Percentiles rank a stretch among this genome's conserved stretches.
These are phyloP conservation scores for Micrasema minimum DNA, from an alignment of 1,140 invertebrate species.

Conservation along the genomic window DNA sequence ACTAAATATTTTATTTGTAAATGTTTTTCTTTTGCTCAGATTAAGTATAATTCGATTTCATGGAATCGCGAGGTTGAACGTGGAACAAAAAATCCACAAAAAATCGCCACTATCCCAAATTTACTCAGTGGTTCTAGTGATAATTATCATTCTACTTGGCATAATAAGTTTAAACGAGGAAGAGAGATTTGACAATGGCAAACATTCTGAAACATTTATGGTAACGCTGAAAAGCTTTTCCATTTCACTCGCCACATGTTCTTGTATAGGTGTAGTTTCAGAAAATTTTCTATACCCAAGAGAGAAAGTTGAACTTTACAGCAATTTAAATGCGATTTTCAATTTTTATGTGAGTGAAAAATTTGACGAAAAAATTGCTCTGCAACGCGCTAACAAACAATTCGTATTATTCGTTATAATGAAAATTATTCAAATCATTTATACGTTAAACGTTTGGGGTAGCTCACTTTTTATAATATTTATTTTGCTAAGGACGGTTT, in stretches of 20 bases:
- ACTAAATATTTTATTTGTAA: no score
- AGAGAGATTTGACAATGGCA: background rate
- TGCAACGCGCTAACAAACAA: background rate
- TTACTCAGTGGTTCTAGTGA: background rate
- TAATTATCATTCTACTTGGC: background rate
- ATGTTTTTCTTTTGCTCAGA: no score
- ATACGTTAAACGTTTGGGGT: background rate
- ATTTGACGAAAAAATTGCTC: background rate
- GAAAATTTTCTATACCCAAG: background rate
- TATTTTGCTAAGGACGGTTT: background rate
- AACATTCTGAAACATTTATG: background rate
- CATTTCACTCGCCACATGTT: no score
- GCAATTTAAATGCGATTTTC: background rate
- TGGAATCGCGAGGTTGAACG: no score
- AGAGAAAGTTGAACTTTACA: constrained; percentile 11
- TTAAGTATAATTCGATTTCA: no score
- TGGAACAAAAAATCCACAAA: no score
- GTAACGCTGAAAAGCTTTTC: no score
- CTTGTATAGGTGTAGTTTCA: no score
- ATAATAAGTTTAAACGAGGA: background rate
- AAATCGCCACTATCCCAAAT: no score
- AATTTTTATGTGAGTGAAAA: background rate
- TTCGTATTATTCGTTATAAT: background rate
- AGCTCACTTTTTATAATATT: background rate
- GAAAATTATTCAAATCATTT: background rate